A percentile compares a stretch with the other conserved stretches of the same genome.
Conservation (phyloP, 1,140 invertebrate species). For the Proctacanthus coquilletti region DNA sequence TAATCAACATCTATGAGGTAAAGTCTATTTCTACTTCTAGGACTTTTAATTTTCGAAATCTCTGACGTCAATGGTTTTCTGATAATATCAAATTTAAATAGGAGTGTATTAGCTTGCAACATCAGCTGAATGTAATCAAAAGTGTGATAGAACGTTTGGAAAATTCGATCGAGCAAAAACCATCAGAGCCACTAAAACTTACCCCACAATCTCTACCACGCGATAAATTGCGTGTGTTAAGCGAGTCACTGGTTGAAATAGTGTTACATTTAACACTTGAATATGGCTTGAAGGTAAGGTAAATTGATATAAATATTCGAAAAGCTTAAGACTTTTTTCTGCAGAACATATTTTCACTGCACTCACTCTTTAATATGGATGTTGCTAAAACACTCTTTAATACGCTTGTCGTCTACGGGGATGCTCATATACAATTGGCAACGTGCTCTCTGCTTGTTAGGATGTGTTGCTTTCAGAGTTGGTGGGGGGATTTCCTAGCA, state of each 20-base stretch:
- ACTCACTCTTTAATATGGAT: constrained; percentile 38
- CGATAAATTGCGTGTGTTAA: constrained; percentile 63
- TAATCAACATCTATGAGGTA: constrained; percentile 63
- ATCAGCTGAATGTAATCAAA: constrained; percentile 60
- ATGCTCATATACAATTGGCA: constrained; percentile 33
- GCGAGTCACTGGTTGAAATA: constrained; percentile 65
- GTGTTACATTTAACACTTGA: constrained; percentile 52
- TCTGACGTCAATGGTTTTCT: constrained; percentile 1
- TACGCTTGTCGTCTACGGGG: constrained; percentile 26
- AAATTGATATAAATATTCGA: not conserved
- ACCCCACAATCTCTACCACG: constrained; percentile 43
- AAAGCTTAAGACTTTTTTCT: constrained; percentile 5
- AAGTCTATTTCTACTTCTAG: constrained; percentile 7
- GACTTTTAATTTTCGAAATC: constrained; percentile 3
- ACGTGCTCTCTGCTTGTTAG: constrained; percentile 54
- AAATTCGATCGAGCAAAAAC: constrained; percentile 29
- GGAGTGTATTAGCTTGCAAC: constrained; percentile 65
- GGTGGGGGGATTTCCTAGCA: constrained; percentile 81
- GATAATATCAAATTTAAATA: constrained; percentile 15
- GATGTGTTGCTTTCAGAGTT: constrained; percentile 54
- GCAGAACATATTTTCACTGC: constrained; percentile 34
- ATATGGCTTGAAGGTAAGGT: constrained; percentile 30
- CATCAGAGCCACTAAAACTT: constrained; percentile 24
- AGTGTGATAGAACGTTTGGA: constrained; percentile 56
- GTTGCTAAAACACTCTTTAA: constrained; percentile 55